phyloP scores from a whole-genome alignment of 2,113 vertebrate genomes.

The Nipponia nippon region DNA sequence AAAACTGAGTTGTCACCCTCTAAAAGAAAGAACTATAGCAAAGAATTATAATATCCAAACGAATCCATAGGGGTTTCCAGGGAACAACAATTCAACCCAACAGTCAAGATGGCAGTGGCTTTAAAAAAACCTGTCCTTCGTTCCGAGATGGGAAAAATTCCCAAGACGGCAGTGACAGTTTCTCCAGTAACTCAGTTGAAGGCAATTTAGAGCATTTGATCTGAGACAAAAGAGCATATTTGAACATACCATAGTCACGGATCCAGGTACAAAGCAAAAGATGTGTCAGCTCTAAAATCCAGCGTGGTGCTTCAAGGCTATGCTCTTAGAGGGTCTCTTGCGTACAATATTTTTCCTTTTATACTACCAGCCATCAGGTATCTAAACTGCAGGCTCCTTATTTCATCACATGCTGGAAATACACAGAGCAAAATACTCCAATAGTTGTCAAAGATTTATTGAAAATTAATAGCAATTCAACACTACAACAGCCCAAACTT shows the following conservation, averaged over 20 bases:
- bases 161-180: background rate
- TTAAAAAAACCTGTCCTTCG: background rate
- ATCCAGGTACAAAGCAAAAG: background rate
- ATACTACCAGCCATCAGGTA: background rate
- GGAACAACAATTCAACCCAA: background rate
- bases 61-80: background rate
- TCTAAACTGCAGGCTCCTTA: background rate
- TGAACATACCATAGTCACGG: background rate
- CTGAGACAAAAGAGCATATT: conserved; percentile 28
- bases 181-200: background rate
- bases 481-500: background rate
- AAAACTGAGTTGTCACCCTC: background rate
- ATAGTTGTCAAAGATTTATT: background rate
- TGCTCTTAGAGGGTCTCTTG: background rate
- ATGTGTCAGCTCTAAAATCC: background rate
- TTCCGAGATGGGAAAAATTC: background rate
- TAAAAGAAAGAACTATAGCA: background rate
- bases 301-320: background rate
- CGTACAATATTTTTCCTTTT: background rate
- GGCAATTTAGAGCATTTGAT: conserved; percentile 34
- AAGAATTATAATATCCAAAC: background rate
- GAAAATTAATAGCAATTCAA: background rate
- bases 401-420: conserved; percentile 24
- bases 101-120: background rate
- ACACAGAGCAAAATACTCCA: conserved; percentile 28